Base-by-base conservation (phyloP, 2,888 invertebrate species). In the Agrotis clavis region DNA sequence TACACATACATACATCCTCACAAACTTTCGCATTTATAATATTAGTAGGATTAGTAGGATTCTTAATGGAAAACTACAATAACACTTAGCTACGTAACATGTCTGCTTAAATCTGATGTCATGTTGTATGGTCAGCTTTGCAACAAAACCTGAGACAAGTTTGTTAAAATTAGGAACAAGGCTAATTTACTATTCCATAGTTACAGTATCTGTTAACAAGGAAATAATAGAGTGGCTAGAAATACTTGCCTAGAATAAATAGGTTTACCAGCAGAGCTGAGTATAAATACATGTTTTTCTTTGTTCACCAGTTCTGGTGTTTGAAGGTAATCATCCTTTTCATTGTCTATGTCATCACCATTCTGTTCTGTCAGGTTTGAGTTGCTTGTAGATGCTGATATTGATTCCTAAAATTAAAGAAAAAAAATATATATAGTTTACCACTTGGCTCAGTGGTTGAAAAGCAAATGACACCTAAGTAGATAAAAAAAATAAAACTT, bases 231-330 rank as follows among this genome's bases (percentile, higher is more conserved):
- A 2, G 35, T 35, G 35, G 41, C n/a, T n/a, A n/a, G 0, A 21
- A 11, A 50, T 41, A 72, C 64, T 81, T 88, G 98, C 97, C 98
- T 97, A 16, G 99, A 98, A 94, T 99, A 99, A 85, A 99, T 99
- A 19, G 99, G 99, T 94, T 99, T 99, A 3, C 99, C 99, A 16
- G 99, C 99, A 88, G 98, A 98, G 93, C 99, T 99, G 48, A 99
- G 93, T 85, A 99, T 98, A 92, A 99, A 99, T 47, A 99, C 97
- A 95, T 99, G 99, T 91, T 99, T 99, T 75, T 98, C 98, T 87
- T 98, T 98, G 54, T 97, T 97, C 30, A 98, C 97, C 97, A 99
- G 98, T 73, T 98, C 97, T 54, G 97, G 97, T 85, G 97, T 97
- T 85, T 97, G 97, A 68, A 98, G 91, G 83, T 97, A 98, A 87